Evolutionary conservation across 2,888 invertebrate genomes (phyloP), one percentile per base, ranked within the genome.

Genomic region (Heteromurus nitidus): DNA sequence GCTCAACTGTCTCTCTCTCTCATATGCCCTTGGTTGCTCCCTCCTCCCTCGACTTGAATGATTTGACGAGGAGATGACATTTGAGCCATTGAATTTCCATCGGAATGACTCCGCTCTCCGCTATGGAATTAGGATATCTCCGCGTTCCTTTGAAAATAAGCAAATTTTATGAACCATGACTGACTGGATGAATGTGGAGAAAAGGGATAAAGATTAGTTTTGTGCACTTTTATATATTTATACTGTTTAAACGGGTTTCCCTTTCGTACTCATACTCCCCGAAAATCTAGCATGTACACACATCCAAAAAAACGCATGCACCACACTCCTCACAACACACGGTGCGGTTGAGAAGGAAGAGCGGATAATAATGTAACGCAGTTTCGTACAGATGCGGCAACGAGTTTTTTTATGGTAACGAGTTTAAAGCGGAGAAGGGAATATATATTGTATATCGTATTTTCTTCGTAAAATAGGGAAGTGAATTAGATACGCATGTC

Each of bases 81-180:
- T 73, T 73, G 64, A 73, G 31, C 64, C 65, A 75, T 67, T 67
- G 53, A 65, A 53, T 74, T 64, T 65, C 53, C 65, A 64, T 64
- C 53, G 50, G 26, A 65, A 64, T 65, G 50, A 26, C 31, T 36
- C 24, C 36, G 30, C 64, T 64, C 20, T 44, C 28, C 26, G 0
- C 44, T 44, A 31, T 75, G 62, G 47, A 72, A 72, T 62, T 60
- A 44, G 58, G 65, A 30, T 65, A 58, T 75, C 64, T 74, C 16
- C 53, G 22, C 50, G 53, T 74, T 64, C 44, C 44, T 74, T 74
- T 58, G 75, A 75, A 75, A 74, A 44, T 58, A 76, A 68, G 76
- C 60, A 44, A 58, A 76, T 68, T 75, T 76, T 76, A 76, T 76
- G 68, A 50, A 47, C 58, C 76, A 68, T 76, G 76, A 76, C 76